Percentiles rank a stretch among this genome's conserved stretches.
These are phyloP conservation scores for Drosophila subobscura DNA, from an alignment of 1,140 invertebrate genomes.

Conservation along the genomic window DNA sequence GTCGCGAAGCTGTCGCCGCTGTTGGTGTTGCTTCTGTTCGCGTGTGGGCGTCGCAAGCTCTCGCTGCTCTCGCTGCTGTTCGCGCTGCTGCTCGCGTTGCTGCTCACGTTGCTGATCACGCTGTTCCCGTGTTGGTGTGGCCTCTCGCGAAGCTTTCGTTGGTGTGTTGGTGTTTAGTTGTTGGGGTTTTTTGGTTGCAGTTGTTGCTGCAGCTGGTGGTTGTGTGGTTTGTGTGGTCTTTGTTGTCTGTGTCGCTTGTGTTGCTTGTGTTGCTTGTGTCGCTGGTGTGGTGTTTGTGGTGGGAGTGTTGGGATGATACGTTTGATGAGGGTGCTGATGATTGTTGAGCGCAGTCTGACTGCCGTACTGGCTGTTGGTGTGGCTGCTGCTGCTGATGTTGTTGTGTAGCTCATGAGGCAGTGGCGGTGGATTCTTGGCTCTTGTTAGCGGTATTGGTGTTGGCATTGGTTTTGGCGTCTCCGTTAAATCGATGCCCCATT, in stretches of 20 bases:
- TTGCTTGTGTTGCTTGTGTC: slow-evolving; percentile 23
- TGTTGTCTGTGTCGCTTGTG: slow-evolving; percentile 7
- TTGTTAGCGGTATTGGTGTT: slow-evolving; percentile 83
- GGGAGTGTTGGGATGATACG: slow-evolving; percentile 48
- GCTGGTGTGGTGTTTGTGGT: slow-evolving; percentile 31
- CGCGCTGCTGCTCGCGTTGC: slow-evolving; percentile 41
- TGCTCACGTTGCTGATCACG: slow-evolving; percentile 37
- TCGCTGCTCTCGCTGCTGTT: slow-evolving; percentile 38
- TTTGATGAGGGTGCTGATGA: slow-evolving; percentile 51
- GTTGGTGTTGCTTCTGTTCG: slow-evolving; percentile 39
- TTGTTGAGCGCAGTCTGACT: slow-evolving; percentile 68
- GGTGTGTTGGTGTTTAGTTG: slow-evolving; percentile 61
- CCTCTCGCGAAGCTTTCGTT: slow-evolving; percentile 68
- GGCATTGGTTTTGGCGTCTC: slow-evolving; percentile 83
- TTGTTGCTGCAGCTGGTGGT: slow-evolving; percentile 38
- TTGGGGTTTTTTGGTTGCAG: slow-evolving; percentile 36
- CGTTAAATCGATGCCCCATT: slow-evolving; percentile 86
- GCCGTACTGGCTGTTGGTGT: slow-evolving; percentile 53
- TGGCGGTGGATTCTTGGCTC: slow-evolving; percentile 83
- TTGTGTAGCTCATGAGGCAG: slow-evolving; percentile 73
- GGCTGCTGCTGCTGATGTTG: slow-evolving; percentile 40
- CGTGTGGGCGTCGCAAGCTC: slow-evolving; percentile 7
- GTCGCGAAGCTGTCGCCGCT: slow-evolving; percentile 48
- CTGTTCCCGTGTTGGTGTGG: slow-evolving; percentile 65
- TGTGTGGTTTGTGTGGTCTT: slow-evolving; percentile 35